These are phyloP conservation scores for Conistra vaccinii DNA, from an alignment of 2,888 invertebrate species.

Conservation along the genomic window DNA sequence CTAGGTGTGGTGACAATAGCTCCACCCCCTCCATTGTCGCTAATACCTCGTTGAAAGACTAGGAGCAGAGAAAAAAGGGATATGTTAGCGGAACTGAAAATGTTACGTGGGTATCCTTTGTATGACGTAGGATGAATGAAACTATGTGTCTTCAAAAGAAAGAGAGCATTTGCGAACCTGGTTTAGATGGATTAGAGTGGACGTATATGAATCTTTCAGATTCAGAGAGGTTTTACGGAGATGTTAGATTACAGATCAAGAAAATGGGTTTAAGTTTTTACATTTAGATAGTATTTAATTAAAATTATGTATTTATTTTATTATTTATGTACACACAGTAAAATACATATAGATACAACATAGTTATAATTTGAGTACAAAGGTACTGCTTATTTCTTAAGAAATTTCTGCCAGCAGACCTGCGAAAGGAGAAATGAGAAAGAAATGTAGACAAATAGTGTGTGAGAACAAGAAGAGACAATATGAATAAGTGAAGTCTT, in stretches of 20 bases:
- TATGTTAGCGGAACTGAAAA: constrained; percentile 5
- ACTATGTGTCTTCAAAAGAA: not conserved
- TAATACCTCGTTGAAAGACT: constrained; percentile 74
- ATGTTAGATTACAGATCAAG: not conserved
- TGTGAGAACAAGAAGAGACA: no score
- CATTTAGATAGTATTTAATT: not conserved
- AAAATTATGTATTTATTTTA: no score
- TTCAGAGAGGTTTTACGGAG: not conserved
- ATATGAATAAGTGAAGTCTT: no score
- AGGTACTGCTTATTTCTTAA: no score
- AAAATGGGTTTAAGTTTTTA: not conserved
- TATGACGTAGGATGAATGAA: not conserved
- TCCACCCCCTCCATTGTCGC: constrained; percentile 71
- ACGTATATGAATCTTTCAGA: not conserved
- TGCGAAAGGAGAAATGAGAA: no score
- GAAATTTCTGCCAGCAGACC: no score
- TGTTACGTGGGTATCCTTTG: not conserved
- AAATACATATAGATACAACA: no score
- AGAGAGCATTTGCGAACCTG: no score
- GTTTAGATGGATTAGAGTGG: no score
- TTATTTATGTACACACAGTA: no score
- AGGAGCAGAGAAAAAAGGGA: constrained; percentile 62
- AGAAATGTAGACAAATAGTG: no score
- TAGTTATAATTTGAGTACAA: no score
- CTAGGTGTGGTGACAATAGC: constrained; percentile 64